Conservation (phyloP, 2,113 vertebrate species). For the Channa maculata region DNA sequence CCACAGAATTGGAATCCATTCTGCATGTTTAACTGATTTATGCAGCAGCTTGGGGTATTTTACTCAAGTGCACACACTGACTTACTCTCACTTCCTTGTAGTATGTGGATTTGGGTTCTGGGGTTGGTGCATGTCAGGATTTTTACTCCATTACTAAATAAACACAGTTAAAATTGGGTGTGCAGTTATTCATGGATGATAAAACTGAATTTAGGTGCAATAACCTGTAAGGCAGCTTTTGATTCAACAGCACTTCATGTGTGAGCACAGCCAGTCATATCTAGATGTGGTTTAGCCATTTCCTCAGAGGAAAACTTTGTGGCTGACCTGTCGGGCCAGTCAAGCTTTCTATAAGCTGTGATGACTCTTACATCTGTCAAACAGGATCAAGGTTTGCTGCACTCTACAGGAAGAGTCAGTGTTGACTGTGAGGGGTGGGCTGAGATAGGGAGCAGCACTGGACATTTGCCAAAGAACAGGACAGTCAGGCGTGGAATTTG, state of each 20-base stretch:
- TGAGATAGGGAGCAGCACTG: background rate
- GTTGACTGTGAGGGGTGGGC: background rate
- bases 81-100: conserved; percentile 6
- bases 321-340: conserved; percentile 67
- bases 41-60: conserved; percentile 9
- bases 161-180: conserved; percentile 26
- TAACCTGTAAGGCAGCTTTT: conserved; percentile 38
- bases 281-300: conserved; percentile 73
- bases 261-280: conserved; percentile 43
- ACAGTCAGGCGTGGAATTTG: conserved; percentile 21
- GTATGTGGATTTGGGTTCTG: conserved; percentile 20
- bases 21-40: conserved; percentile 34
- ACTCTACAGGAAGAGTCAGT: conserved; percentile 18
- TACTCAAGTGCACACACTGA: conserved; percentile 7
- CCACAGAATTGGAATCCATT: conserved; percentile 50
- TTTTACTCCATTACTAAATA: conserved; percentile 28
- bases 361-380: conserved; percentile 77
- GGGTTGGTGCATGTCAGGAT: conserved; percentile 13
- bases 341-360: conserved; percentile 40
- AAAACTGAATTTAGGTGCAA: conserved; percentile 14
- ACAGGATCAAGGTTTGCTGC: conserved; percentile 60
- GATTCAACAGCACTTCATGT: conserved; percentile 23
- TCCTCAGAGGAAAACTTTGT: conserved; percentile 64
- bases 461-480: conserved; percentile 42
- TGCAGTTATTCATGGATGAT: conserved; percentile 45